Percentiles rank a stretch among this genome's conserved stretches.
phyloP scores from a whole-genome alignment of 1,140 invertebrate genomes.

The Leucophenga varia region DNA sequence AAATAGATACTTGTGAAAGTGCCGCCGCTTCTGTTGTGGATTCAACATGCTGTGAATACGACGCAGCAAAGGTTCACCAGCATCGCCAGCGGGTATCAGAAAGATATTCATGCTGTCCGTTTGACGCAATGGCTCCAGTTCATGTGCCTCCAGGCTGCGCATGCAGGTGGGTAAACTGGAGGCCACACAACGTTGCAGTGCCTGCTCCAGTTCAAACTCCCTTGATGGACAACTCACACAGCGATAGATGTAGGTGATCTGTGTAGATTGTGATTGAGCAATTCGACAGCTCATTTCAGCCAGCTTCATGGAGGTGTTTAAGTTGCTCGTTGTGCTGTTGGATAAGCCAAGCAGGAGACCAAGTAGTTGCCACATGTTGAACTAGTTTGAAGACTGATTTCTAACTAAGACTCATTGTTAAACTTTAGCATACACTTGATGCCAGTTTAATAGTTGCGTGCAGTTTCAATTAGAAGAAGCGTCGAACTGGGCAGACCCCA shows the following conservation, averaged over 20 bases:
- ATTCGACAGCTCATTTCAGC: conserved; percentile 25
- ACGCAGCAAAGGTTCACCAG: conserved; percentile 15
- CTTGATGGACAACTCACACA: conserved; percentile 22
- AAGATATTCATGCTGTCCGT: conserved; percentile 38
- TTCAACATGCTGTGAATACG: conserved; percentile 37
- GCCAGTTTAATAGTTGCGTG: too few relatives aligned
- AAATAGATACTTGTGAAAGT: conserved; percentile 43
- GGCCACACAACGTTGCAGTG: conserved; percentile 25
- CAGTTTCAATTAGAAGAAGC: too few relatives aligned
- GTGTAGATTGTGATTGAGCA: conserved; percentile 13
- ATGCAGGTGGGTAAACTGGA: conserved; percentile 18
- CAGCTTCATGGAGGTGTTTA: too few relatives aligned
- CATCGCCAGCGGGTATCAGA: conserved; percentile 13
- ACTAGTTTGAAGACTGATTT: too few relatives aligned
- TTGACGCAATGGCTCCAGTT: conserved; percentile 30
- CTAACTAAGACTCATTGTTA: too few relatives aligned
- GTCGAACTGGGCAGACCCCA: too few relatives aligned
- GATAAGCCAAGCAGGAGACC: too few relatives aligned
- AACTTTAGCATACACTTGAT: too few relatives aligned
- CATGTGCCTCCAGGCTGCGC: conserved; percentile 20
- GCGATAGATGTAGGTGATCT: conserved; percentile 37
- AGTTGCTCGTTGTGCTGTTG: too few relatives aligned
- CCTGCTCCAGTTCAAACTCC: conserved; percentile 12
- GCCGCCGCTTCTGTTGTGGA: conserved; percentile 28
- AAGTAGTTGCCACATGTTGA: too few relatives aligned